Percentiles rank a stretch among this genome's conserved stretches.
Conservation (phyloP, 2,888 invertebrate genomes). For the Acleris emargana region DNA sequence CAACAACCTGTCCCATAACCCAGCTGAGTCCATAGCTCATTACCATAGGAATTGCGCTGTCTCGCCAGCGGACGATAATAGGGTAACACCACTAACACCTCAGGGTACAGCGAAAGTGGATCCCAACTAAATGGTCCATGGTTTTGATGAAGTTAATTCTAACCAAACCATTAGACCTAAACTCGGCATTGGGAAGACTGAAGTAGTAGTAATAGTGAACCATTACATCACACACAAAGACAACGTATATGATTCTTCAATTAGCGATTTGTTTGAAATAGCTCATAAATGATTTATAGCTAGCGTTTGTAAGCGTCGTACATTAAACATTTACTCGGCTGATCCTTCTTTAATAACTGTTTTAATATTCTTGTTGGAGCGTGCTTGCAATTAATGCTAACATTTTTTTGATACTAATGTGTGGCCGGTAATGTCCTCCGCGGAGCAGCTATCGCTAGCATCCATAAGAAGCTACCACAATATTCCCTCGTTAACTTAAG, state of each 20-base stretch:
- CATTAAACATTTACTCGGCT: slow-evolving; percentile 39
- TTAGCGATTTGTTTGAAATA: slow-evolving; percentile 13
- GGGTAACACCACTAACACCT: slow-evolving; percentile 67
- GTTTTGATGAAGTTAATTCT: slow-evolving; percentile 10
- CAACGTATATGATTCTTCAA: background rate
- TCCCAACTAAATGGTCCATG: slow-evolving; percentile 30
- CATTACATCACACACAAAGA: too few relatives aligned
- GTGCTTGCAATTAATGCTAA: slow-evolving; percentile 47
- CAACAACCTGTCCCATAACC: slow-evolving; percentile 50
- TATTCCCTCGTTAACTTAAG: slow-evolving; percentile 28
- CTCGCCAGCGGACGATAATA: slow-evolving; percentile 65
- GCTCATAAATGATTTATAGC: slow-evolving; percentile 34
- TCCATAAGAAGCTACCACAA: slow-evolving; percentile 27
- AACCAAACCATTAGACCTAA: slow-evolving; percentile 9
- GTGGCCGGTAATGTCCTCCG: slow-evolving; percentile 43
- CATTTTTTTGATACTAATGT: slow-evolving; percentile 50
- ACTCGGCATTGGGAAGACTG: background rate
- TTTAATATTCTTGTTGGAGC: slow-evolving; percentile 47
- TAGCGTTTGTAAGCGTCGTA: slow-evolving; percentile 38
- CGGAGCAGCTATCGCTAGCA: slow-evolving; percentile 38
- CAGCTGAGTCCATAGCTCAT: slow-evolving; percentile 57
- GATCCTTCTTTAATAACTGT: slow-evolving; percentile 28
- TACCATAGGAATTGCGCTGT: slow-evolving; percentile 73
- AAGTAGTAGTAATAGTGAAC: background rate
- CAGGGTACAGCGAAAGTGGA: slow-evolving; percentile 67